Base-by-base conservation (phyloP, 2,888 invertebrate genomes). In the Cotesia congregata region DNA sequence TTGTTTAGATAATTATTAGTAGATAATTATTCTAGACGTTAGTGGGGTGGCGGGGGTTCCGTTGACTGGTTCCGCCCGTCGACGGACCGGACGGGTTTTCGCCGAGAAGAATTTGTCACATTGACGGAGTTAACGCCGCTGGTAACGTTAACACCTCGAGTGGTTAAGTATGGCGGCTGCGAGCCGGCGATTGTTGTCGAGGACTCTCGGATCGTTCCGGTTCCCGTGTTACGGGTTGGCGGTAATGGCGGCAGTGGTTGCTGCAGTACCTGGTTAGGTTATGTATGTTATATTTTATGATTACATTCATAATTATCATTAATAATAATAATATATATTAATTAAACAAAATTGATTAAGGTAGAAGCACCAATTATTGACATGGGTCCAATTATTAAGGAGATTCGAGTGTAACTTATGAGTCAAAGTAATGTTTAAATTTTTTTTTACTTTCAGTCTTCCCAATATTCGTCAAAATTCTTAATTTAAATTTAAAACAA, bases 1-100 rank as follows among this genome's bases (percentile, higher is more conserved):
- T 61, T 61, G 67, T 78, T 78, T 78, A 70, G 76, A 76, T 76
- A n/a, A 77, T 77, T 75, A 76, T 77, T 74, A 76, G 65, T 71
- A 40, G 62, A 70, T 69, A 72, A 50, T 30, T 30, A 41, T n/a
- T 50, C 40, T 50, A 50, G 59, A 15, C 85, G 89, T 90, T 90
- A 90, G 88, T 90, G 90, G 75, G 90, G 90, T 50, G 90, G 90
- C 75, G 90, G 90, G 62, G 90, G 90, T 78, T 90, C 90, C 80
- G 90, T 90, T 78, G 90, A 89, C 85, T 90, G 90, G 83, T 90
- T 90, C 83, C 90, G 87, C 76, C 90, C 90, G 81, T 90, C 90
- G 79, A 90, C 89, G 77, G 90, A 88, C 78, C 90, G 88, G 70
- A 90, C 90, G 70, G 90, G 90, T 86, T 90, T 90, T 83, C 90